Evolutionary conservation across 1,140 invertebrate genomes (phyloP), one percentile per base, ranked within the genome.

Genomic region (Zelostemma sp.): DNA sequence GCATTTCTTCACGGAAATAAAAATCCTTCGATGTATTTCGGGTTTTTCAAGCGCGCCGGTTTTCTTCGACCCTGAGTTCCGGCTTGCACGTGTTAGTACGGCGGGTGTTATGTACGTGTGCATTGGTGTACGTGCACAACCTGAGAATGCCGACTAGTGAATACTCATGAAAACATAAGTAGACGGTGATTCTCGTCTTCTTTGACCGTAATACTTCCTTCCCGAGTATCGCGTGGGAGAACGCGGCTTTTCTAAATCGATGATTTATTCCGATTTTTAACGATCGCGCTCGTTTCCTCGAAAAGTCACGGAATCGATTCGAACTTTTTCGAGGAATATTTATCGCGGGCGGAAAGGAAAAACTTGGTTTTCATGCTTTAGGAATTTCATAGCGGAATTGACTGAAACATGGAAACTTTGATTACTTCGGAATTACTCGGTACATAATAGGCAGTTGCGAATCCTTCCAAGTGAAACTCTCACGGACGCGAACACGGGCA

Each of bases 381-480:
- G n/a, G n/a, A n/a, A n/a, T n/a, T n/a, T n/a, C n/a, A n/a, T n/a
- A n/a, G n/a, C n/a, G n/a, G n/a, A n/a, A n/a, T n/a, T n/a, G n/a
- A n/a, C n/a, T n/a, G n/a, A n/a, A n/a, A n/a, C n/a, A n/a, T n/a
- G n/a, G n/a, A n/a, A n/a, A n/a, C n/a, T n/a, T n/a, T n/a, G n/a
- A n/a, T n/a, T n/a, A n/a, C n/a, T n/a, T n/a, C n/a, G n/a, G n/a
- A n/a, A n/a, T n/a, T n/a, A n/a, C n/a, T n/a, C n/a, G n/a, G n/a
- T n/a, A n/a, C n/a, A 19, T 68, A 68, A 61, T 58, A 45, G 57
- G 45, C 58, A 47, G 65, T 68, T 57, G 47, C 61, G 65, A 62
- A 62, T 62, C 45, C 53, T 61, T 68, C 35, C 49, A 62, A 68
- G 55, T 63, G 59, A 63, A 62, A 68, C 65, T 68, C 58, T 31